Evolutionary conservation across 2,888 invertebrate genomes (phyloP).

Genomic region (Achlya flavicornis): DNA sequence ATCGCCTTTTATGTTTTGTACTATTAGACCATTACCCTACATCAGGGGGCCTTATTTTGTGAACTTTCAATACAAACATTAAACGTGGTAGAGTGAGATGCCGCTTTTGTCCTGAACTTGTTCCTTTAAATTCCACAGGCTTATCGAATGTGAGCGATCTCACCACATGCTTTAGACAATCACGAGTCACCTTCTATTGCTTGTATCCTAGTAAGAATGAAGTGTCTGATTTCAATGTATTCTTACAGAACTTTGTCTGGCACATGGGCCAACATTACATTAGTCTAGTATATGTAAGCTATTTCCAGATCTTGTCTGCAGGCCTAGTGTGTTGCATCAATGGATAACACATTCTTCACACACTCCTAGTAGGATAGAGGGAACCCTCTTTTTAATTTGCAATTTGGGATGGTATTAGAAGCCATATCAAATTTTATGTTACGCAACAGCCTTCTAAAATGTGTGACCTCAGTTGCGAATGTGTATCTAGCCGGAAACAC

Average conservation of each 20-base stretch:
- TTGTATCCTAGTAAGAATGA: neutral
- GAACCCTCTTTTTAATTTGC: constrained; percentile 17
- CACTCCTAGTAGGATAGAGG: neutral
- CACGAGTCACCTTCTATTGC: neutral
- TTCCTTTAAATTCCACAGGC: constrained; percentile 6
- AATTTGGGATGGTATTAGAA: constrained; percentile 20
- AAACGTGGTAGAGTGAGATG: constrained; percentile 7
- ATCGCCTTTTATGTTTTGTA: constrained; percentile 33
- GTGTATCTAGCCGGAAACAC: constrained; percentile 68
- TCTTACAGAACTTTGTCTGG: neutral
- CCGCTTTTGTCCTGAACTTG: neutral
- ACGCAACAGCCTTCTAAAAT: constrained; percentile 33
- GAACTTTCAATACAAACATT: constrained; percentile 9
- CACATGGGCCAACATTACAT: neutral
- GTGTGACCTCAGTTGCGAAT: constrained; percentile 44
- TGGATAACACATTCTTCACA: neutral
- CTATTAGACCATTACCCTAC: constrained; percentile 13
- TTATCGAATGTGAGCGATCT: neutral
- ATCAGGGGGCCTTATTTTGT: neutral
- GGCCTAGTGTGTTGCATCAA: neutral
- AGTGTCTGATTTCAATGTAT: neutral
- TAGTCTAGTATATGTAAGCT: neutral
- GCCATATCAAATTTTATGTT: constrained; percentile 31
- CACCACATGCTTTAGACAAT: constrained; percentile 3
- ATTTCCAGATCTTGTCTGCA: neutral